Evolutionary conservation across 2,113 vertebrate genomes (phyloP), one percentile per base, ranked within the genome.

Genomic region (Sceloporus undulatus): DNA sequence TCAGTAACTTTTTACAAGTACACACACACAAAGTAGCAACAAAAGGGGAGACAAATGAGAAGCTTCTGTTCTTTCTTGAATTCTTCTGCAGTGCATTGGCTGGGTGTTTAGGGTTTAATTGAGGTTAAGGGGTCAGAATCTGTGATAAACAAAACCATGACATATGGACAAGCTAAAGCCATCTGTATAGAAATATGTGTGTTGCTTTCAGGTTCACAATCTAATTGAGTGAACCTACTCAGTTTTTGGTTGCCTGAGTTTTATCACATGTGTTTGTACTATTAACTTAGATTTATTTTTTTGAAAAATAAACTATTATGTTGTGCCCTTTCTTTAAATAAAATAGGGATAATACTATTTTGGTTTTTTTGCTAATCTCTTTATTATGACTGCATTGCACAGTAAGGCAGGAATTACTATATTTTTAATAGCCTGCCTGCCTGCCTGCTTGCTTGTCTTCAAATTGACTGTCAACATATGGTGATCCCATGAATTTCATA

Each of bases 61-160:
- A 87, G 87, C 87, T 94, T 88, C 19, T 86, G 88, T 83, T 89
- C 94, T 94, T 94, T 16, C 59, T 94, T 94, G 91, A 95, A 94
- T 94, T 95, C 88, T 88, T 93, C 92, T 90, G 73, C 86, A 84
- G 29, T 91, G 82, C 79, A 10, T 92, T 93, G 92, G 77, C 70
- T 82, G 38, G 38, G 90, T 68, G 94, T 94, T 89, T 88, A 85
- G 83, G 62, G 90, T 91, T 94, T 94, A 95, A 96, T 90, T 95
- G 95, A 94, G 94, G 93, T 94, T 93, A 93, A 91, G 93, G 89
- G 91, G 92, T 94, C 94, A 87, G 89, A 87, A 87, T 91, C 81
- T 87, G 70, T 85, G 77, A 92, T 94, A 91, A 95, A 91, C 92
- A 93, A 91, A 94, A 91, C 92, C 90, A 89, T 79, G 70, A 91